Evolutionary conservation across 1,140 invertebrate genomes (phyloP).

Genomic region (Monochamus saltuarius): DNA sequence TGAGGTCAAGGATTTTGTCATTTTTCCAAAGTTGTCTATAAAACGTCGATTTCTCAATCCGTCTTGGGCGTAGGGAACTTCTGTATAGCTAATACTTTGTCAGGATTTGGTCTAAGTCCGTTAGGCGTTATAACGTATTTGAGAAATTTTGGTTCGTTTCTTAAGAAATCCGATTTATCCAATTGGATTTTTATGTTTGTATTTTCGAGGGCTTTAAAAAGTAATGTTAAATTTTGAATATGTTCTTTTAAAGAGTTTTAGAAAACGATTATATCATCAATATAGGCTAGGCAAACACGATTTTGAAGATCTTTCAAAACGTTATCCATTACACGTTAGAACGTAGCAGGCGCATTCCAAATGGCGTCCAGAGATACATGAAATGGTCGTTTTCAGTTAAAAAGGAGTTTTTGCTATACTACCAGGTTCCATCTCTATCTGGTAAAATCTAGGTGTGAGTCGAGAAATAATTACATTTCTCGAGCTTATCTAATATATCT

Average conservation of each 20-base stretch:
- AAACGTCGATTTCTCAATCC: conserved; percentile 24
- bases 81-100: conserved; percentile 18
- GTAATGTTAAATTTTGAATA: conserved; percentile 14
- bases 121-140: conserved; percentile 24
- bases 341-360: conserved; percentile 53
- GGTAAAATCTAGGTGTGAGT: conserved; percentile 53
- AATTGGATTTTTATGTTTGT: conserved; percentile 39
- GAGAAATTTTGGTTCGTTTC: conserved; percentile 29
- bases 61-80: conserved; percentile 19
- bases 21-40: too few relatives aligned
- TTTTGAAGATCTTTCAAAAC: conserved; percentile 39
- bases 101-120: conserved; percentile 25
- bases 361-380: conserved; percentile 52
- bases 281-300: conserved; percentile 42
- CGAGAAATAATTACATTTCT: conserved; percentile 53
- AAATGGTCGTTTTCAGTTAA: conserved; percentile 44
- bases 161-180: conserved; percentile 44
- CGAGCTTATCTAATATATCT: conserved; percentile 54
- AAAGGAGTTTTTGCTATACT: conserved; percentile 56
- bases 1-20: too few relatives aligned
- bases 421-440: conserved; percentile 51
- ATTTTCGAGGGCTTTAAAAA: too few relatives aligned
- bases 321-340: conserved; percentile 52
- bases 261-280: conserved; percentile 47
- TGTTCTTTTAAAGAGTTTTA: conserved; percentile 38